These are phyloP conservation scores for Dryoscopus gambensis DNA, from an alignment of 2,113 vertebrate genomes.

Conservation along the genomic window DNA sequence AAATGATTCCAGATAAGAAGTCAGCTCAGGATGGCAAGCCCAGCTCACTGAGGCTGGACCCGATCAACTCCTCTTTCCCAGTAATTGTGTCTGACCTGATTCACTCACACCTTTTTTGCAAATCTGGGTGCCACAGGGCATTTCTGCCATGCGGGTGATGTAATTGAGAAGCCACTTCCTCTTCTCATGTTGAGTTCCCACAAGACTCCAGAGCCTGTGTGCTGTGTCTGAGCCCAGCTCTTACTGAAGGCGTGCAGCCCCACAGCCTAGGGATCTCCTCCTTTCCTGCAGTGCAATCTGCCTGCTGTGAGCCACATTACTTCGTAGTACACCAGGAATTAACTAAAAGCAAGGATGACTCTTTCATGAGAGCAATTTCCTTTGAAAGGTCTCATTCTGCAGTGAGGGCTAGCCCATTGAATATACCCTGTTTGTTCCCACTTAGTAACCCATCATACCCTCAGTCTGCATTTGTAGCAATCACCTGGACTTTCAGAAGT, in stretches of 20 bases:
- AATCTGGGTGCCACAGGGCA: background rate
- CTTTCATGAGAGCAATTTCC: background rate
- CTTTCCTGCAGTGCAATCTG: background rate
- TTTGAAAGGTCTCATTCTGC: background rate
- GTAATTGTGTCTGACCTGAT: background rate
- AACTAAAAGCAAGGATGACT: background rate
- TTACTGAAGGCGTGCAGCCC: background rate
- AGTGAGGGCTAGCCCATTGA: background rate
- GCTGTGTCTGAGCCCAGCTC: background rate
- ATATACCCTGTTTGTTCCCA: background rate
- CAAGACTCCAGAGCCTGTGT: background rate
- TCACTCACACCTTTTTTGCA: background rate
- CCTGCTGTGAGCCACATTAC: background rate
- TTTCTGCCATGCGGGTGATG: background rate
- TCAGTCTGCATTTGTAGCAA: background rate
- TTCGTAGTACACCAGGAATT: background rate
- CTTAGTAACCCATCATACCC: background rate
- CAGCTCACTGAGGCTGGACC: background rate
- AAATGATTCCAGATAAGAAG: background rate
- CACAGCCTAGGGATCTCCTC: background rate
- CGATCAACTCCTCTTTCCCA: background rate
- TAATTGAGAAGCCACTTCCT: background rate
- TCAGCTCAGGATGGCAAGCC: background rate
- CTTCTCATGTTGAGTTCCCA: background rate
- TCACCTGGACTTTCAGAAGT: background rate